phyloP scores from a whole-genome alignment of 2,113 vertebrate species.

The Chelonoidis abingdonii region DNA sequence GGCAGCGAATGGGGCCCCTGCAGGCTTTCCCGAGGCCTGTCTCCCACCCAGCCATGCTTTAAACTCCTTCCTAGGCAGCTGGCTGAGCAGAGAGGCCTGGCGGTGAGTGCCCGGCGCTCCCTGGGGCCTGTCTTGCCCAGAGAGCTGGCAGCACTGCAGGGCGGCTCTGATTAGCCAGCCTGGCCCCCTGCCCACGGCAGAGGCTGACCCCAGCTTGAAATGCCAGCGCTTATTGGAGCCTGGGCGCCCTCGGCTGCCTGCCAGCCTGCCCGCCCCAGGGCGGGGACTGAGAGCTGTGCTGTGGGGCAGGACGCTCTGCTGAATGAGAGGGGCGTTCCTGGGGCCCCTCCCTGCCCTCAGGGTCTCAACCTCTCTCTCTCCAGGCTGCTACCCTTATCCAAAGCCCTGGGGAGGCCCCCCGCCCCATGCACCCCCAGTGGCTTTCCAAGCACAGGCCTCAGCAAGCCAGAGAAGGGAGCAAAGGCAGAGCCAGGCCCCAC shows the following conservation, averaged over 20 bases:
- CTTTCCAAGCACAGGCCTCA: too few relatives aligned
- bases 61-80: background rate
- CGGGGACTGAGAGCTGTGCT: background rate
- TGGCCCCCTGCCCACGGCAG: too few relatives aligned
- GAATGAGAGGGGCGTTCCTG: background rate
- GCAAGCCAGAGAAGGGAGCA: background rate
- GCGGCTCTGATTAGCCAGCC: too few relatives aligned
- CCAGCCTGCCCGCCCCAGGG: too few relatives aligned
- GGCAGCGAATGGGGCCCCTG: background rate
- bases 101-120: too few relatives aligned
- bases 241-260: accelerated
- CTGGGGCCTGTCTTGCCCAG: background rate
- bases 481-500: too few relatives aligned
- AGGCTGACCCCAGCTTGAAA: background rate
- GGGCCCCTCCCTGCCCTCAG: background rate
- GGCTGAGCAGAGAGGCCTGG: background rate
- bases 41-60: background rate
- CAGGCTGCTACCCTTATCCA: too few relatives aligned
- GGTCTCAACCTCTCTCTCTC: background rate
- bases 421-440: too few relatives aligned
- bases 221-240: accelerated
- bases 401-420: too few relatives aligned
- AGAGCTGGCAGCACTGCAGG: accelerated
- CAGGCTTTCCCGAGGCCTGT: background rate
- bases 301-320: background rate